Conservation (phyloP, 2,888 invertebrate species). For the Luperina testacea region DNA sequence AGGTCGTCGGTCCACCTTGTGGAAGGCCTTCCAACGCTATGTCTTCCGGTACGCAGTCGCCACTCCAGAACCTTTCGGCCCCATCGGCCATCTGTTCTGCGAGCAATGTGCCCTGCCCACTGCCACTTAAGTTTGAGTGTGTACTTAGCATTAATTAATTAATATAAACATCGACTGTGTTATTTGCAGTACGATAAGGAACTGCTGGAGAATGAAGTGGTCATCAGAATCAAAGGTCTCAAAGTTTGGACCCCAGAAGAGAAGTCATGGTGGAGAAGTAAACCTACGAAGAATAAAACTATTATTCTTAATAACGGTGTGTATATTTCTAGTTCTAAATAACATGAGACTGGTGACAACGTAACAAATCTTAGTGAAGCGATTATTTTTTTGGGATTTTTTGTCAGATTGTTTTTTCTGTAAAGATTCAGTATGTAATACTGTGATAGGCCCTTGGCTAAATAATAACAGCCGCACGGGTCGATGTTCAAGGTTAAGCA, state of each 20-base stretch:
- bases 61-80: too few species aligned
- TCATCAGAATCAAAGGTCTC: constrained; percentile 74
- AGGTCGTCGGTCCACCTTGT: too few species aligned
- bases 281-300: constrained; percentile 72
- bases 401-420: neutral
- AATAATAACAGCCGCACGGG: neutral
- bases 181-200: constrained; percentile 46
- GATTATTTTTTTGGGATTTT: too few species aligned
- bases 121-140: too few species aligned
- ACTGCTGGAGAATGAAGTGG: constrained; percentile 60
- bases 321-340: neutral
- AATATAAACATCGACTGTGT: neutral
- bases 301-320: constrained; percentile 81
- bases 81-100: too few species aligned
- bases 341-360: neutral
- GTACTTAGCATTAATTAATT: neutral
- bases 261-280: constrained; percentile 81
- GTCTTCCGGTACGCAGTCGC: too few species aligned
- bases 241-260: constrained; percentile 84
- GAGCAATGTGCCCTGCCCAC: too few species aligned
- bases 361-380: neutral
- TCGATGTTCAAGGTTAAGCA: neutral
- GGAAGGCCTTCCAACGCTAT: too few species aligned
- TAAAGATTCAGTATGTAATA: neutral
- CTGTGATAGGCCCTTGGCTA: neutral